Percentiles rank a stretch among this genome's conserved stretches.
phyloP scores from a whole-genome alignment of 2,113 vertebrate genomes.

The Leptobrachium leishanense region DNA sequence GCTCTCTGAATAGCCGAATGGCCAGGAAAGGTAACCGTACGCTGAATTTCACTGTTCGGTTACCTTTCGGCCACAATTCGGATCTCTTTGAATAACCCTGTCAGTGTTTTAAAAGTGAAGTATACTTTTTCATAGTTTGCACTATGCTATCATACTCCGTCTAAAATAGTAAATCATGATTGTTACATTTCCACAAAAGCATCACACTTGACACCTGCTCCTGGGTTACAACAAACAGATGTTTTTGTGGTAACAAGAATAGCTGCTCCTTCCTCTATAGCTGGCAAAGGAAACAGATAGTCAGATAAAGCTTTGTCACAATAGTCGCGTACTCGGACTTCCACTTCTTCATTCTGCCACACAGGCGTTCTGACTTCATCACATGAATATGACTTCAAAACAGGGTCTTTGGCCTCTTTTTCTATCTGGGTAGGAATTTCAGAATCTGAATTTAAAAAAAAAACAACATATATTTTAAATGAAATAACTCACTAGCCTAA shows the following conservation, averaged over 20 bases:
- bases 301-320: slow-evolving; percentile 56
- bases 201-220: slow-evolving; percentile 52
- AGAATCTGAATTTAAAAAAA: too few relatives aligned
- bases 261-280: slow-evolving; percentile 76
- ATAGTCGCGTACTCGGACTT: slow-evolving; percentile 65
- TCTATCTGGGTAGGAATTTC: too few relatives aligned
- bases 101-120: too few relatives aligned
- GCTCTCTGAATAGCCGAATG: too few relatives aligned
- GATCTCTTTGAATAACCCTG: too few relatives aligned
- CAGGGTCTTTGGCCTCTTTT: too few relatives aligned
- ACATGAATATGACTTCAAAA: slow-evolving; percentile 23
- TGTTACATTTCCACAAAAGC: slow-evolving; percentile 34
- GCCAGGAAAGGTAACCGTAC: too few relatives aligned
- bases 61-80: too few relatives aligned
- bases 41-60: too few relatives aligned
- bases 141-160: neutral
- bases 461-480: too few relatives aligned
- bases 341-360: slow-evolving; percentile 48
- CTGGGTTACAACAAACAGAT: slow-evolving; percentile 58
- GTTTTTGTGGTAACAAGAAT: slow-evolving; percentile 78
- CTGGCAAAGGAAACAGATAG: slow-evolving; percentile 72
- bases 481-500: too few relatives aligned
- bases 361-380: slow-evolving; percentile 56
- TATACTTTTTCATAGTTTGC: too few relatives aligned
- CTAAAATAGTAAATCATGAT: slow-evolving; percentile 33